Evolutionary conservation across 2,797 vertebrate genomes (phyloP).

Genomic region (Hapalemur alaotrensis): DNA sequence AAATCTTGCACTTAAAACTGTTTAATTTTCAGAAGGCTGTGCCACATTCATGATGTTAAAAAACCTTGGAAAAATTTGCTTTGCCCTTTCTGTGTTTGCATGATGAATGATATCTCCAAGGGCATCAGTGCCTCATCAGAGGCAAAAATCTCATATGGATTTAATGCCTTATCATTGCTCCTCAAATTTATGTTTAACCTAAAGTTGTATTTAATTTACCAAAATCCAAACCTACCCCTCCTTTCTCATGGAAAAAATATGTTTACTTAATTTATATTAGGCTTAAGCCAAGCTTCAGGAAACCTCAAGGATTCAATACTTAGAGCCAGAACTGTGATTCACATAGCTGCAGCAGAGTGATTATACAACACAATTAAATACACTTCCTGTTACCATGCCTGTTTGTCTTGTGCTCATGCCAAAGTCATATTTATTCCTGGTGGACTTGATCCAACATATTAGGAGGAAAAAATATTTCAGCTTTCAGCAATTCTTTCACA

Average conservation of each 20-base stretch:
- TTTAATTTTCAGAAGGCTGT: constrained; percentile 38
- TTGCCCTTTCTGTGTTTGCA: constrained; percentile 47
- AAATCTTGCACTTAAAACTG: constrained; percentile 17
- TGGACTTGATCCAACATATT: neutral
- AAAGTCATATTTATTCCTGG: neutral
- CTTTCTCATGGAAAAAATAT: constrained; percentile 1
- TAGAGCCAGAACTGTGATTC: neutral
- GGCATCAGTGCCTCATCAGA: neutral
- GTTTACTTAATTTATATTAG: constrained; percentile 49
- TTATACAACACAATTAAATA: neutral
- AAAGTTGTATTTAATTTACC: constrained; percentile 32
- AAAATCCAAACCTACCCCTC: neutral
- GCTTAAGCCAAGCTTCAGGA: neutral
- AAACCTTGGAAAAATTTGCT: constrained; percentile 39
- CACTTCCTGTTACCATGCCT: neutral
- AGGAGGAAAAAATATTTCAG: constrained; percentile 2
- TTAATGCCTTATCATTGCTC: constrained; percentile 23
- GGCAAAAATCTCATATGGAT: constrained; percentile 12
- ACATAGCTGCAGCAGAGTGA: neutral
- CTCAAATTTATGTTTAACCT: constrained; percentile 41
- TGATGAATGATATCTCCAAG: neutral
- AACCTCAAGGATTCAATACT: constrained; percentile 9
- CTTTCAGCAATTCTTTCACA: neutral
- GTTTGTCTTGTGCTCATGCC: neutral
- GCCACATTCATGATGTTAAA: constrained; percentile 38